Base-by-base conservation (phyloP, 2,113 vertebrate genomes). In the Daubentonia madagascariensis region DNA sequence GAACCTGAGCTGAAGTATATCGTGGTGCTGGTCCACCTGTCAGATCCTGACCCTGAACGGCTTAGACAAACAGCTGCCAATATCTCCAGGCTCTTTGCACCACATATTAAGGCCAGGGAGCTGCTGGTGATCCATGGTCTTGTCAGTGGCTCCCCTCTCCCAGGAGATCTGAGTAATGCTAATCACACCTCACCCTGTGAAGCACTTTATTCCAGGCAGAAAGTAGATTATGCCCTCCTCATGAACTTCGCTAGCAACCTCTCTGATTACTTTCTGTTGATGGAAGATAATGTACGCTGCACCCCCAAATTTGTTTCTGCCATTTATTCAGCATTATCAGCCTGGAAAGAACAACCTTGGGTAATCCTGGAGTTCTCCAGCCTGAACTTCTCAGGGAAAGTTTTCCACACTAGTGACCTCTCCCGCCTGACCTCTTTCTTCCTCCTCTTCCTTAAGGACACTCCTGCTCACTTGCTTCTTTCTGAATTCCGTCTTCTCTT, bases 401-500 rank as follows among this genome's bases (percentile, higher is more conserved):
- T 99, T 23, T 99, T 99, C 96, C 99, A 57, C 75, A 99, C 99
- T 0, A 96, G 83, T 0, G 98, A 99, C 72, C 98, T 99, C 35
- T 98, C 99, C 57, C 98, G 96, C 32, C 97, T 99, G 91, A 98
- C 99, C 2, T 97, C 97, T 6, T 99, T 99, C 94, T 99, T 99
- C 35, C 98, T 99, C 78, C 98, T 99, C 43, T 99, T 99, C 98
- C 99, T 99, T 95, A 99, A 99, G 97, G 99, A 99, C 95, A 99
- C 99, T 98, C 99, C 99, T 0, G 99, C 99, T 0, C 99, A 99
- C 95, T 99, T 99, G 98, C 96, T 99, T 86, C 98, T 99, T 85
- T 70, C 65, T 23, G 99, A 99, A 79, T 99, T 99, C 90, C 97
- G 98, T 85, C 96, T 95, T 4, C 95, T 99, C 85, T 98, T 99